phyloP scores from a whole-genome alignment of 2,888 invertebrate genomes.

The Tenthredo mesomela region DNA sequence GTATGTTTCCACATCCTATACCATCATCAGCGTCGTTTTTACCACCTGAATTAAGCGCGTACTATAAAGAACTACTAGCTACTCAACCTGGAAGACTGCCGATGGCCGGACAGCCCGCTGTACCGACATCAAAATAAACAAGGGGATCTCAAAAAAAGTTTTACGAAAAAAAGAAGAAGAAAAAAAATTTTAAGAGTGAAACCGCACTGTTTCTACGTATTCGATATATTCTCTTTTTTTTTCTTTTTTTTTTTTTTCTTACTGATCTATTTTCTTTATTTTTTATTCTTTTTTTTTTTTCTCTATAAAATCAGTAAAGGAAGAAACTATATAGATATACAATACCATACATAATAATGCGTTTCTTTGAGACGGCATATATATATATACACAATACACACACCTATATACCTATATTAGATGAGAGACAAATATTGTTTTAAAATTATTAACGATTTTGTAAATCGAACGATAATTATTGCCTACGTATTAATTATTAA shows the following conservation, averaged over 20 bases:
- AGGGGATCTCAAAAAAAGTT: slow-evolving; percentile 39
- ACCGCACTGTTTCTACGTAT: slow-evolving; percentile 22
- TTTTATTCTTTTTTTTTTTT: slow-evolving; percentile 25
- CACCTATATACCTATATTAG: not conserved
- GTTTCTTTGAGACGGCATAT: not conserved
- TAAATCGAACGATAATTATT: slow-evolving; percentile 42
- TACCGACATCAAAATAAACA: slow-evolving; percentile 76
- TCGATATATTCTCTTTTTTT: slow-evolving; percentile 34
- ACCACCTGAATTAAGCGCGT: slow-evolving; percentile 78
- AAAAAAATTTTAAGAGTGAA: slow-evolving; percentile 10
- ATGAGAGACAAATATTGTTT: not conserved
- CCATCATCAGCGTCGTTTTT: slow-evolving; percentile 66
- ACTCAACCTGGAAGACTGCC: slow-evolving; percentile 76
- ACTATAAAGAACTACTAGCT: slow-evolving; percentile 80
- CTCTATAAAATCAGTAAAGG: slow-evolving; percentile 12
- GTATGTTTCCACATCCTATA: slow-evolving; percentile 75
- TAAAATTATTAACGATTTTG: not conserved
- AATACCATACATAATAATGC: not conserved
- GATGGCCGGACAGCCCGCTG: slow-evolving; percentile 72
- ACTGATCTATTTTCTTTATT: slow-evolving; percentile 17
- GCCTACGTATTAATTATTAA: slow-evolving; percentile 52
- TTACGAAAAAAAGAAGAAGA: not conserved
- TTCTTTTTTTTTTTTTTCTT: not conserved
- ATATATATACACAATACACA: no score
- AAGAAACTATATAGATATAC: not conserved